A percentile compares a stretch with the other conserved stretches of the same genome.
These are phyloP conservation scores for Batillaria attramentaria DNA, from an alignment of 1,140 invertebrate species.

Conservation along the genomic window DNA sequence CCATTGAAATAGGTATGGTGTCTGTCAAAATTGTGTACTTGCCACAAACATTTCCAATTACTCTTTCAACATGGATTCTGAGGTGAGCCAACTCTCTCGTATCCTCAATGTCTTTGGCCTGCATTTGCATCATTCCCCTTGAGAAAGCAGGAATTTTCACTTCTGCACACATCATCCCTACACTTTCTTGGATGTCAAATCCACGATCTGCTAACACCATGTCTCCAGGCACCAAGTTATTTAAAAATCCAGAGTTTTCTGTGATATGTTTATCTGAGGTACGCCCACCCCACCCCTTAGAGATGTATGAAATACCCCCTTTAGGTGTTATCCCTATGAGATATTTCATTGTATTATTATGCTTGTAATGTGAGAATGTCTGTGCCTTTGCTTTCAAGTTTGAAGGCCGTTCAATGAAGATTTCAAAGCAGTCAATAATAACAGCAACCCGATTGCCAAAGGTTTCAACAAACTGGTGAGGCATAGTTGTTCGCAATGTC, in stretches of 20 bases:
- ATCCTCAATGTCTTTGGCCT: slow-evolving; percentile 29
- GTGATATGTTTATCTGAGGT: slow-evolving; percentile 38
- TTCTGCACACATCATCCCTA: slow-evolving; percentile 33
- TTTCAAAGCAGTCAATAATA: slow-evolving; percentile 54
- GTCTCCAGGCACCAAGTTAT: slow-evolving; percentile 24
- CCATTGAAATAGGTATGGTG: slow-evolving; percentile 13
- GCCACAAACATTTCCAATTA: slow-evolving; percentile 40
- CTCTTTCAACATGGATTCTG: slow-evolving; percentile 61
- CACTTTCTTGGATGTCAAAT: slow-evolving; percentile 39
- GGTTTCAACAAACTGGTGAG: slow-evolving; percentile 38
- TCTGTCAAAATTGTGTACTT: slow-evolving; percentile 24
- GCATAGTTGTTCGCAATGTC: slow-evolving; percentile 33
- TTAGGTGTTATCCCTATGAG: slow-evolving; percentile 47
- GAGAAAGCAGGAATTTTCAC: slow-evolving; percentile 46
- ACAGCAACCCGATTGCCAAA: slow-evolving; percentile 41
- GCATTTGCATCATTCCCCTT: slow-evolving; percentile 40
- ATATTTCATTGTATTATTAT: slow-evolving; percentile 41
- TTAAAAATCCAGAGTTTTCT: slow-evolving; percentile 38
- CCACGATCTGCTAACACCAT: slow-evolving; percentile 40
- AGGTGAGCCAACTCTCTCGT: slow-evolving; percentile 50
- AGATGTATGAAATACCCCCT: slow-evolving; percentile 39
- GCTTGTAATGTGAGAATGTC: slow-evolving; percentile 44
- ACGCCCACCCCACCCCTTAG: slow-evolving; percentile 42
- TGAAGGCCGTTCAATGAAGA: slow-evolving; percentile 45
- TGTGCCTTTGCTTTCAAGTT: slow-evolving; percentile 36